Base-by-base conservation (phyloP, 2,797 vertebrate species). In the Galagoides demidoff region DNA sequence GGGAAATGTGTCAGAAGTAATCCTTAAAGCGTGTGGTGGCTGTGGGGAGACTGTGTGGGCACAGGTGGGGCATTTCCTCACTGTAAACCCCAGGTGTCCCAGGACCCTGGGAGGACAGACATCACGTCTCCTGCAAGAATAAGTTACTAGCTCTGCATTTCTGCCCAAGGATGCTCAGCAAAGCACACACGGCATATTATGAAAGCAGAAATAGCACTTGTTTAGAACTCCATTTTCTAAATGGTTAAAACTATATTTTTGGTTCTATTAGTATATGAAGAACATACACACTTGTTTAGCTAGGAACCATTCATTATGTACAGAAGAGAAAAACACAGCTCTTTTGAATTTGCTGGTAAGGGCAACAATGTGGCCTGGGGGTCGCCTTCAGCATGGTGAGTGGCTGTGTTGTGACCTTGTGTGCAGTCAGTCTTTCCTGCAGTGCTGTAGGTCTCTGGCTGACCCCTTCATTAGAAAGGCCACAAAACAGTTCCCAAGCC, bases 161-260 rank as follows among this genome's bases (percentile, higher is more conserved):
- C 83, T 92, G 27, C 78, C 37, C 70, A 83, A 6, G 39, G 43
- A 37, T 70, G 45, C 68, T 39, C 59, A 93, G 70, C 93, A 64
- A 89, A 66, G 11, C 25, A 27, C 64, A 63, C 83, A 39, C 90
- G 25, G 20, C 64, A 43, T 70, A 4, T 94, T 83, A 31, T 29
- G 10, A 94, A 89, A 86, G 52, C n/a, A 34, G 43, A 79, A 10
- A 16, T 25, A 37, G 34, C 68, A 17, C 20, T 82, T 85, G 49
- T 68, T 89, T 85, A 68, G 66, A 31, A 63, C 34, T 92, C 27
- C 3, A 11, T 89, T 93, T 94, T 83, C 49, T 89, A 73, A 94
- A 3, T 57, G 52, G n/a, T 84, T 79, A 90, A 68, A 90, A 83
- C 59, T n/a, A 78, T 31, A 10, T 84, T 90, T 90, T 4, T 5